A percentile compares a stretch with the other conserved stretches of the same genome.
Conservation (phyloP, 2,113 vertebrate species). For the Cryptoleucopteryx plumbea region DNA sequence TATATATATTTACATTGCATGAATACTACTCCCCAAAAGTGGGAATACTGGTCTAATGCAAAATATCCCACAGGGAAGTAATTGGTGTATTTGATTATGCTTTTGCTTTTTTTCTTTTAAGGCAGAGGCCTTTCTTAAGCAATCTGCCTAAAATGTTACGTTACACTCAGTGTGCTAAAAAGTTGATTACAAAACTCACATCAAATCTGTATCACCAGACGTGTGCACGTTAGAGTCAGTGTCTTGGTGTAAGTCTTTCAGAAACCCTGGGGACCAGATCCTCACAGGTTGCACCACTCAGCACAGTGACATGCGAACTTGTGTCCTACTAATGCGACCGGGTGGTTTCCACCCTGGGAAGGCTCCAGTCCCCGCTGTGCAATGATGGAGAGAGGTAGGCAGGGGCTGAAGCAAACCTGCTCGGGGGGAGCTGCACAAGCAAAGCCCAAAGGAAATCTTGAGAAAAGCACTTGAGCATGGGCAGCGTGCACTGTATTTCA, state of each 20-base stretch:
- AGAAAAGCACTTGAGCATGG: not conserved
- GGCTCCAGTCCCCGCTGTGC: too few species aligned
- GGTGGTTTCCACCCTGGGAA: not conserved
- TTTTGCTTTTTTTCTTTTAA: not conserved
- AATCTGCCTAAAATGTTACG: not conserved
- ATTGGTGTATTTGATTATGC: not conserved
- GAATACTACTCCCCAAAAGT: not conserved
- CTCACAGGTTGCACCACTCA: too few species aligned
- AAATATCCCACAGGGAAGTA: not conserved
- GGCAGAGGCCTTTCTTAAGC: not conserved
- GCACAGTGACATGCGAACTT: accelerated
- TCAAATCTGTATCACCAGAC: not conserved
- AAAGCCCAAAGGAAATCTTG: not conserved
- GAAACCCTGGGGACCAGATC: not conserved
- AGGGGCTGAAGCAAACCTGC: not conserved
- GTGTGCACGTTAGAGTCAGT: accelerated
- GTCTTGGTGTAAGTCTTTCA: not conserved
- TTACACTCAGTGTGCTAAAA: not conserved
- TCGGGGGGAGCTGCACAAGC: not conserved
- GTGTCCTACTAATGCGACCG: not conserved
- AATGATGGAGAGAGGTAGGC: not conserved
- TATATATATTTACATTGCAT: not conserved
- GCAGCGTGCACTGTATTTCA: not conserved
- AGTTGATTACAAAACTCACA: not conserved
- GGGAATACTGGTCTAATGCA: not conserved